phyloP scores from a whole-genome alignment of 2,797 vertebrate species.

The Myotis myotis region DNA sequence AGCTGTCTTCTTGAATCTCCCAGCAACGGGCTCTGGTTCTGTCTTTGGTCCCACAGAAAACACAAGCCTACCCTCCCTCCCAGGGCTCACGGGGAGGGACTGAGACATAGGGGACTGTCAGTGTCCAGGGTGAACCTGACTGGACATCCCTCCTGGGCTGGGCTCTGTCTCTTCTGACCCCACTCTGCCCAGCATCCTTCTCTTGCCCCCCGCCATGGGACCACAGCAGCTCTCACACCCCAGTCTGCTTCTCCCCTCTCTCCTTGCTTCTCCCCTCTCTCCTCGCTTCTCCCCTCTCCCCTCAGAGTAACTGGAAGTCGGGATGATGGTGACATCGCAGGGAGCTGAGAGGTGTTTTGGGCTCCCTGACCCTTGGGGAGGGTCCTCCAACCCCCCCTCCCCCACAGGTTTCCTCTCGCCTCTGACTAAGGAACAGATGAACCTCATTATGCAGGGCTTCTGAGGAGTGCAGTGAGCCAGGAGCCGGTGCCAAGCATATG shows the following conservation, averaged over 20 bases:
- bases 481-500: background rate
- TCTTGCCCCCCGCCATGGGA: background rate
- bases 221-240: background rate
- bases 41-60: background rate
- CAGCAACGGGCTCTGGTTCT: background rate
- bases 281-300: background rate
- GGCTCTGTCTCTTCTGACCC: background rate
- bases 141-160: too few species aligned
- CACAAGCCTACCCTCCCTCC: too few species aligned
- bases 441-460: constrained; percentile 57
- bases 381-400: too few species aligned
- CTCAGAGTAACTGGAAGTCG: background rate
- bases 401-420: constrained; percentile 27
- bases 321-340: background rate
- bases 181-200: background rate
- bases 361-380: background rate
- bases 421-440: constrained; percentile 61
- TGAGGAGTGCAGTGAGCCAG: background rate
- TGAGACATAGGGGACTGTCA: too few species aligned
- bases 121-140: rapidly evolving
- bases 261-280: background rate
- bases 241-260: background rate
- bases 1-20: background rate
- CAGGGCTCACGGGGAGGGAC: too few species aligned
- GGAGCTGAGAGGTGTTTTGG: background rate